phyloP scores from a whole-genome alignment of 2,888 invertebrate species.

The Arctia plantaginis region DNA sequence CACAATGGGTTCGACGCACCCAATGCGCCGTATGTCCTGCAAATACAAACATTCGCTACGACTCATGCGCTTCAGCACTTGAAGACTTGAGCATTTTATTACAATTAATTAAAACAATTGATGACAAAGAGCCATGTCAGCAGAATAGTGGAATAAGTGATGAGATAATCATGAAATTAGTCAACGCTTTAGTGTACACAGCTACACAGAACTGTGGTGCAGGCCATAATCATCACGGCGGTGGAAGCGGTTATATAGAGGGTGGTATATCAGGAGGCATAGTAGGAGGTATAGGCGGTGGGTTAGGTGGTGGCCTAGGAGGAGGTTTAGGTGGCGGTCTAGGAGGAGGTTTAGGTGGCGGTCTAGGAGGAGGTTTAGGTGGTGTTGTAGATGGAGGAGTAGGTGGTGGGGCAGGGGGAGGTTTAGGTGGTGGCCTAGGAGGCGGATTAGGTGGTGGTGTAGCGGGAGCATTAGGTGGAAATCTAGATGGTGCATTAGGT shows the following conservation, averaged over 20 bases:
- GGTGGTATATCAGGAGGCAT: slow-evolving; percentile 16
- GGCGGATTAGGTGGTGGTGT: slow-evolving; percentile 14
- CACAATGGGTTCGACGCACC: slow-evolving; percentile 39
- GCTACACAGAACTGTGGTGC: slow-evolving; percentile 60
- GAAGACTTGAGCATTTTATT: slow-evolving; percentile 57
- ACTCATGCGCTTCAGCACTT: slow-evolving; percentile 51
- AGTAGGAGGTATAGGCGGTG: slow-evolving; percentile 16
- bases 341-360: slow-evolving; percentile 16
- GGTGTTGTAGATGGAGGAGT: slow-evolving; percentile 39
- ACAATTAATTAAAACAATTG: slow-evolving; percentile 47
- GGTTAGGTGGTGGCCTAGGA: slow-evolving; percentile 14
- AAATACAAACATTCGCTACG: slow-evolving; percentile 31
- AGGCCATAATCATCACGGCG: slow-evolving; percentile 9
- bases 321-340: slow-evolving; percentile 14
- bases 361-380: slow-evolving; percentile 27
- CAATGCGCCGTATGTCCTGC: slow-evolving; percentile 26
- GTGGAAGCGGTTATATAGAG: slow-evolving; percentile 8
- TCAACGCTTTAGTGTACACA: slow-evolving; percentile 71
- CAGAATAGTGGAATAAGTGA: slow-evolving; percentile 56
- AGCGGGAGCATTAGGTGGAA: slow-evolving; percentile 5
- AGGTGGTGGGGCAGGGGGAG: slow-evolving; percentile 6
- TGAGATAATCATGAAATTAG: slow-evolving; percentile 70
- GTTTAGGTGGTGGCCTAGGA: slow-evolving; percentile 16
- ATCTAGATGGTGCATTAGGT: slow-evolving; percentile 3
- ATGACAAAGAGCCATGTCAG: slow-evolving; percentile 37